These are phyloP conservation scores for Ametastegia equiseti DNA, from an alignment of 2,888 invertebrate genomes.

Conservation along the genomic window DNA sequence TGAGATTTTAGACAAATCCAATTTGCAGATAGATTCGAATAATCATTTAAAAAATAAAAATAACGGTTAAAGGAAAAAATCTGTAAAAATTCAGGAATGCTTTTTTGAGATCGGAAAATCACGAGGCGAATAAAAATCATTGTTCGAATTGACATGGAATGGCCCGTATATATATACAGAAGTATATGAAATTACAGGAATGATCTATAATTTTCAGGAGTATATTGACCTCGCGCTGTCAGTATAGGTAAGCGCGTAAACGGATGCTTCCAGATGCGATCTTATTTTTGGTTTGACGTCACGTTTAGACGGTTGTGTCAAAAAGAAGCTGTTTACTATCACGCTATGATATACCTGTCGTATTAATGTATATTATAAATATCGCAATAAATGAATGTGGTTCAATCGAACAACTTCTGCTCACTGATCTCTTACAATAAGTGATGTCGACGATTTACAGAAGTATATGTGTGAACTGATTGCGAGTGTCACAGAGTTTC, in stretches of 20 bases:
- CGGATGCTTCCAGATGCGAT: constrained; percentile 10
- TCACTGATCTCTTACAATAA: not conserved
- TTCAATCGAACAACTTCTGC: not conserved
- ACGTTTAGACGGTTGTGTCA: not conserved
- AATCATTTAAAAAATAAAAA: too few relatives aligned
- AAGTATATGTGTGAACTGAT: not conserved
- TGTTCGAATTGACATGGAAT: too few relatives aligned
- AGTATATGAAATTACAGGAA: not conserved
- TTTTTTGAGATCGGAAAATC: too few relatives aligned
- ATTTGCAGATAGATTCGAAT: too few relatives aligned
- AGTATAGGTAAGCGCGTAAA: not conserved
- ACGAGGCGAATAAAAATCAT: not conserved
- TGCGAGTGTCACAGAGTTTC: too few relatives aligned
- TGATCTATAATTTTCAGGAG: not conserved
- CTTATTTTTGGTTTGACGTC: constrained; percentile 23
- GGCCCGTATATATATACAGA: too few relatives aligned
- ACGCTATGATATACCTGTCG: not conserved
- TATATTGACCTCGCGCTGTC: not conserved
- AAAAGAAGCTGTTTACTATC: not conserved
- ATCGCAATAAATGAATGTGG: too few relatives aligned
- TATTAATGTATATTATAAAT: not conserved
- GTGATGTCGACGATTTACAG: not conserved
- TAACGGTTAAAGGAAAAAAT: too few relatives aligned
- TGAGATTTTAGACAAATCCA: too few relatives aligned
- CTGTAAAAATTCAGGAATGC: too few relatives aligned